Evolutionary conservation across 1,140 invertebrate genomes (phyloP).

Genomic region (Camponotus pennsylvanicus): DNA sequence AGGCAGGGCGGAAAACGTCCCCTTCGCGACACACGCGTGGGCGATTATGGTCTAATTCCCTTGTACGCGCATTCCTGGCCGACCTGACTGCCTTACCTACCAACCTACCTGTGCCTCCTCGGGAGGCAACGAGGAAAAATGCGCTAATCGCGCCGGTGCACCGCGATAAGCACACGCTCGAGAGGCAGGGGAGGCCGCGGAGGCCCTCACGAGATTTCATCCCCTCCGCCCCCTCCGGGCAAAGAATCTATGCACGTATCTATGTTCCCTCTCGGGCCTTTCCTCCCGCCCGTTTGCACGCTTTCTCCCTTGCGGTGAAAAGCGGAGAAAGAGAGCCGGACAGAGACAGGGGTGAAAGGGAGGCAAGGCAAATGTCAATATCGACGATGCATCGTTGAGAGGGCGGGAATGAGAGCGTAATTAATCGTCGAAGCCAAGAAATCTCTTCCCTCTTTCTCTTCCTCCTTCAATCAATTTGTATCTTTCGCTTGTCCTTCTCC

Average conservation of each 20-base stretch:
- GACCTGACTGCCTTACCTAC: slow-evolving; percentile 83
- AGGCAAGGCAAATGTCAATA: slow-evolving; percentile 84
- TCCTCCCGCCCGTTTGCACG: slow-evolving; percentile 1
- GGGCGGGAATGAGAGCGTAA: slow-evolving; percentile 85
- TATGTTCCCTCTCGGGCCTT: slow-evolving; percentile 14
- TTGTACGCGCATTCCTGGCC: slow-evolving; percentile 81
- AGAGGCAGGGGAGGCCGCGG: slow-evolving; percentile 82
- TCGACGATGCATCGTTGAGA: slow-evolving; percentile 80
- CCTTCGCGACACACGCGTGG: slow-evolving; percentile 81
- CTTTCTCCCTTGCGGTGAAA: slow-evolving; percentile 39
- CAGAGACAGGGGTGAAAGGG: slow-evolving; percentile 60
- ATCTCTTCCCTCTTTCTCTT: slow-evolving; percentile 67
- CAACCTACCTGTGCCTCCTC: slow-evolving; percentile 82
- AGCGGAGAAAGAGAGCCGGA: slow-evolving; percentile 7
- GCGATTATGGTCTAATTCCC: slow-evolving; percentile 85
- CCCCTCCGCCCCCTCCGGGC: slow-evolving; percentile 17
- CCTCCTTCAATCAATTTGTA: slow-evolving; percentile 44
- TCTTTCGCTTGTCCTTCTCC: slow-evolving; percentile 18
- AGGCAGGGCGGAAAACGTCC: slow-evolving; percentile 75
- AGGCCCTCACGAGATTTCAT: slow-evolving; percentile 53
- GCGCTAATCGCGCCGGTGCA: slow-evolving; percentile 70
- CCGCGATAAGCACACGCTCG: slow-evolving; percentile 83
- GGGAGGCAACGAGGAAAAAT: slow-evolving; percentile 74
- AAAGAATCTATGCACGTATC: slow-evolving; percentile 25
- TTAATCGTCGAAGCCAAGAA: slow-evolving; percentile 82